Evolutionary conservation across 2,888 invertebrate species (phyloP), one percentile per base, ranked within the genome.

Genomic region (Drosophila emarginata): DNA sequence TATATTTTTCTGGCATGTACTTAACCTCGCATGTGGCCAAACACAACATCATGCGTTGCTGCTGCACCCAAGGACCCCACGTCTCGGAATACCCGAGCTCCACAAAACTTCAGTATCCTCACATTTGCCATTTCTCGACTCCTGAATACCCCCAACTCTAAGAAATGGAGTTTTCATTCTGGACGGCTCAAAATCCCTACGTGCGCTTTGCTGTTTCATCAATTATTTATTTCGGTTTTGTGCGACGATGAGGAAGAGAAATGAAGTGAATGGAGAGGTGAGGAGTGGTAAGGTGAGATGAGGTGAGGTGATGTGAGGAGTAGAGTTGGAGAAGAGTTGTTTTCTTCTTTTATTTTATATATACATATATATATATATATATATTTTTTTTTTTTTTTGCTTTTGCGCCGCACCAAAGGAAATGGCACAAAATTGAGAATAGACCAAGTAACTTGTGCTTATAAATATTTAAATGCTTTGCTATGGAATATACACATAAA

Each of bases 151-250:
- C 54, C 40, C 39, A 65, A 53, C 53, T 37, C 56, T 58, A 59
- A 54, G 28, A 66, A 40, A n/a, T 54, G 15, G 65, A 66, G 12
- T 50, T 40, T 37, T 26, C 28, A 50, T 54, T 21, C 39, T 53
- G 50, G 71, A 76, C 67, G 77, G 72, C 79, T 67, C 60, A 76
- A 82, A 87, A 84, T 88, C 88, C 87, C 88, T 79, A 88, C 86
- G 87, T 84, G 88, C 78, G 82, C 88, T 86, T 87, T 84, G 87
- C 87, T 84, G 79, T 87, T 88, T 87, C 87, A 87, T 87, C 87
- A 87, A 87, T 87, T 87, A 87, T 87, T 80, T 88, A 88, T 87
- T 87, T 78, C 80, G 82, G 80, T 82, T 85, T 82, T 82, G 86
- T 83, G 86, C 79, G 79, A 83, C 79, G 79, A 54, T 36, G 54